Evolutionary conservation across 2,797 vertebrate species (phyloP).

Genomic region (Microctenopoma lineatum): DNA sequence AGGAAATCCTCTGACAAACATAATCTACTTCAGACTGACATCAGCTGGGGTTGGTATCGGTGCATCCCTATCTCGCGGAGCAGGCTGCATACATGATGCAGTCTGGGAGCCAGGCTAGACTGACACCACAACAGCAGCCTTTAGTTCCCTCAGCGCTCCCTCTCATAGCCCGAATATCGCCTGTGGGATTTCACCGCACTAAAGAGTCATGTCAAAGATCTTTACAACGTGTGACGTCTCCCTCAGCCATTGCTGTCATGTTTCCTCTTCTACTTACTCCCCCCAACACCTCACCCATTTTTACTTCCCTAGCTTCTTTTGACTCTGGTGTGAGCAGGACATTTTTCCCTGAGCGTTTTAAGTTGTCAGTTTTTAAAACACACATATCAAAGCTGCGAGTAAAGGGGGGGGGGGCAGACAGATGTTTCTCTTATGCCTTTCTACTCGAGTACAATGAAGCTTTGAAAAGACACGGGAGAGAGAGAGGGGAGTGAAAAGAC

Average conservation of each 20-base stretch:
- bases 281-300: neutral
- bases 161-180: constrained; percentile 58
- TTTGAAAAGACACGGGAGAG: constrained; percentile 61
- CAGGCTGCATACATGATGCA: constrained; percentile 36
- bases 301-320: constrained; percentile 46
- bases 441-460: constrained; percentile 78
- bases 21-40: constrained; percentile 59
- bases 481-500: constrained; percentile 54
- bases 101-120: constrained; percentile 52
- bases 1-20: constrained; percentile 54
- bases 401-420: constrained; percentile 49
- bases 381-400: constrained; percentile 80
- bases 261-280: constrained; percentile 61
- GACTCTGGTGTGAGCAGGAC: constrained; percentile 65
- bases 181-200: constrained; percentile 70
- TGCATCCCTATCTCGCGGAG: constrained; percentile 47
- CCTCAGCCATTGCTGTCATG: constrained; percentile 79
- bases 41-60: constrained; percentile 37
- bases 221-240: constrained; percentile 70
- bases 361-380: constrained; percentile 84
- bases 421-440: constrained; percentile 78
- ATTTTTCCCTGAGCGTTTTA: constrained; percentile 76
- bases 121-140: constrained; percentile 60
- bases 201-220: constrained; percentile 79
- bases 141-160: constrained; percentile 40